Evolutionary conservation across 1,140 invertebrate species (phyloP).

Genomic region (Eueides isabella): DNA sequence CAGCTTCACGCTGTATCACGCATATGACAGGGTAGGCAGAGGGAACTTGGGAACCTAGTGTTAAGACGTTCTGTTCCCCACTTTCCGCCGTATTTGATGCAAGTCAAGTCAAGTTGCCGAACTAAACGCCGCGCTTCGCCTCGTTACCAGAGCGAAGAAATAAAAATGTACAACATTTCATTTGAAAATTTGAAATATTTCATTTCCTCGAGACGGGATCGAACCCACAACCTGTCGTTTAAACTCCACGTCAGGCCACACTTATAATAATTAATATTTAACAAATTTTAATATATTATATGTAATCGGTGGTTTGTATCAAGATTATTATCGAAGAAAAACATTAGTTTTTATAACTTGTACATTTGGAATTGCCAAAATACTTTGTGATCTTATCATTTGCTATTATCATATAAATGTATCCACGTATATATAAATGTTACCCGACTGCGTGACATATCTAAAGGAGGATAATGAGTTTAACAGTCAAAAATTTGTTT

Average conservation of each 20-base stretch:
- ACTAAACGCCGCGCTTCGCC: neutral
- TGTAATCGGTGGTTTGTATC: neutral
- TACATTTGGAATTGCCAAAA: neutral
- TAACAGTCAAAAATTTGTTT: neutral
- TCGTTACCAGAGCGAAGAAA: neutral
- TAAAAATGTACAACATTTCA: too few species aligned
- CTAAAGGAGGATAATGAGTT: neutral
- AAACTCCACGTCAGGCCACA: too few species aligned
- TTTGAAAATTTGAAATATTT: too few species aligned
- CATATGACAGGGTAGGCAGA: too few species aligned
- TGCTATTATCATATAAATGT: neutral
- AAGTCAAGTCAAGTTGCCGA: neutral
- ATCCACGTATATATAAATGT: neutral
- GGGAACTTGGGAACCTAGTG: neutral
- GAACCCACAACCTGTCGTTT: too few species aligned
- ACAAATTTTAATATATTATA: neutral
- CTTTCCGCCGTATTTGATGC: too few species aligned
- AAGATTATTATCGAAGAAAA: neutral
- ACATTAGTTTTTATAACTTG: conserved; percentile 1
- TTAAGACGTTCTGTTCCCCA: neutral
- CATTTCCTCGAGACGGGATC: neutral
- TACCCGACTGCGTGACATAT: neutral
- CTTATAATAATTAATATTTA: neutral
- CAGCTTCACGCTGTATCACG: neutral
- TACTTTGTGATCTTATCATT: neutral